Evolutionary conservation across 2,113 vertebrate genomes (phyloP).

Genomic region (Candoia aspera): DNA sequence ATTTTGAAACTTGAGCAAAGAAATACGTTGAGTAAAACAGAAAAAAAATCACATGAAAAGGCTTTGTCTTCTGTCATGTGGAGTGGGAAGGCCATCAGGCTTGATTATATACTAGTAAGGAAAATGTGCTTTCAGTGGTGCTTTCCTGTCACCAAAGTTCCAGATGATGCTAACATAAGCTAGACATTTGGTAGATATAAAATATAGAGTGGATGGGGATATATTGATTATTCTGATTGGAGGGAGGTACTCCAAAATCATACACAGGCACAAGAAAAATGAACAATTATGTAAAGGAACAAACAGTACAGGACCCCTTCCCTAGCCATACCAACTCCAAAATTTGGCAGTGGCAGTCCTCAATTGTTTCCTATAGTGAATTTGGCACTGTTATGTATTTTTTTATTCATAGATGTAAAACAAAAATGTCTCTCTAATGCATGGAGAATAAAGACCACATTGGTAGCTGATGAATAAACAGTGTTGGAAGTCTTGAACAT

Average conservation of each 20-base stretch:
- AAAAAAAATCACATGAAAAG: background rate
- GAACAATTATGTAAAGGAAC: background rate
- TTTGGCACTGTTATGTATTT: rapidly evolving
- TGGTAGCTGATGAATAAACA: background rate
- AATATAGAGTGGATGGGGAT: background rate
- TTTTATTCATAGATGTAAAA: background rate
- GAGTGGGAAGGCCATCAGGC: background rate
- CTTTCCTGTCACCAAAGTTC: background rate
- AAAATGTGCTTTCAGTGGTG: background rate
- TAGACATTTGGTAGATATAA: background rate
- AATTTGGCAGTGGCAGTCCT: background rate
- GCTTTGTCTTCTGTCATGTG: background rate
- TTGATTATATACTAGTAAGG: background rate
- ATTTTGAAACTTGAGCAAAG: background rate
- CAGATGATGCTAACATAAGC: background rate
- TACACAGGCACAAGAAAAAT: background rate
- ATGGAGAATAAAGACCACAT: background rate
- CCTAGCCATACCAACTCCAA: background rate
- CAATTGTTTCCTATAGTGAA: background rate
- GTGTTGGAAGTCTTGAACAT: background rate
- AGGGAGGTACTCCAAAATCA: background rate
- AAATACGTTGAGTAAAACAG: background rate
- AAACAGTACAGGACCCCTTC: background rate
- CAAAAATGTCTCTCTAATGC: background rate
- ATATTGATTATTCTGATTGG: background rate